A percentile compares a stretch with the other conserved stretches of the same genome.
Conservation (phyloP, 2,888 invertebrate genomes). For the Diaperis boleti region DNA sequence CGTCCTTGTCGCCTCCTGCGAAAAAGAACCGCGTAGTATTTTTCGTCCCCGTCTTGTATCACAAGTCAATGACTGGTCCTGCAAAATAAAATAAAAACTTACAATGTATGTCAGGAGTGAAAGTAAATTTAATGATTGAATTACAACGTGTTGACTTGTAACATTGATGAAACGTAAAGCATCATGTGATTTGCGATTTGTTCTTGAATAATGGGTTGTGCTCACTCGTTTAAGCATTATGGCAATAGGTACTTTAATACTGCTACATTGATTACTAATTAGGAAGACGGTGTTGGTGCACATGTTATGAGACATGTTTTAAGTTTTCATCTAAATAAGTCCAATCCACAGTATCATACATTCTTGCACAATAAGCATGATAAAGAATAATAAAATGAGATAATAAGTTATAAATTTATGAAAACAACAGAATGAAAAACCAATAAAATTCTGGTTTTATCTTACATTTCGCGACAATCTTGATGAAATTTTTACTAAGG, state of each 20-base stretch:
- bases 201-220: too few relatives aligned
- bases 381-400: too few relatives aligned
- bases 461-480: too few relatives aligned
- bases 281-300: too few relatives aligned
- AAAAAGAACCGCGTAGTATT: slow-evolving; percentile 23
- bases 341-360: too few relatives aligned
- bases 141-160: slow-evolving; percentile 18
- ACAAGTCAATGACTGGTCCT: slow-evolving; percentile 31
- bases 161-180: slow-evolving; percentile 15
- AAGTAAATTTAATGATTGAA: slow-evolving; percentile 25
- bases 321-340: too few relatives aligned
- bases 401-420: too few relatives aligned
- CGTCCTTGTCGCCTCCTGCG: slow-evolving; percentile 35
- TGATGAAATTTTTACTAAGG: too few relatives aligned
- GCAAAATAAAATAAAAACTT: slow-evolving; percentile 32
- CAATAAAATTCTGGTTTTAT: too few relatives aligned
- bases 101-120: slow-evolving; percentile 25
- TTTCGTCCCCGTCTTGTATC: slow-evolving; percentile 41
- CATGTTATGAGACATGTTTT: too few relatives aligned
- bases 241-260: slow-evolving; percentile 11
- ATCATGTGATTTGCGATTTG: slow-evolving; percentile 28
- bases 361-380: too few relatives aligned
- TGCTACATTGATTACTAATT: neutral
- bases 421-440: too few relatives aligned
- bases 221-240: slow-evolving; percentile 15